Evolutionary conservation across 2,113 vertebrate species (phyloP), one percentile per base, ranked within the genome.

Genomic region (Seriola dumerili): DNA sequence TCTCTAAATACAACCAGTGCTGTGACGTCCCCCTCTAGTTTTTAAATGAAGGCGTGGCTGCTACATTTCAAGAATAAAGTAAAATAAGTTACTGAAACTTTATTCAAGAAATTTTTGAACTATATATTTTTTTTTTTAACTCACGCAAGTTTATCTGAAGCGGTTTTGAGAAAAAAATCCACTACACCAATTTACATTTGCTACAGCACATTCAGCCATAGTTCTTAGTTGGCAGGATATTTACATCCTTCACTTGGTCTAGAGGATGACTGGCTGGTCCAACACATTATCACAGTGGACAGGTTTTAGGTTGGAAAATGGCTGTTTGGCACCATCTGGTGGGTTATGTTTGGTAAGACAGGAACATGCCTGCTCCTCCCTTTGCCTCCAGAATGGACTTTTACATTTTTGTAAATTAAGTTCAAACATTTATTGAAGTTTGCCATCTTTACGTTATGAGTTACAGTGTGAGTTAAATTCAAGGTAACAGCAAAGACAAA

Each of bases 291-390:
- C 2, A 59, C 13, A 29, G 13, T 10, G 7, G n/a, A 38, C 25
- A 57, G 5, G 58, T 19, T 67, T 46, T 19, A 58, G 8, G 10
- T 17, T 42, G 11, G 16, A 54, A 16, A 75, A 63, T 61, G 1
- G 65, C 32, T 11, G 19, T 44, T 7, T 23, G 48, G 57, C 59
- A 19, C 85, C 90, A 89, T 77, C 87, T 80, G 69, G 80, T 79
- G 80, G 77, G 13, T 16, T 0, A 16, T 0, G 14, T 2, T 10
- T 63, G 12, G 38, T 67, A 65, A 3, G 12, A 65, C 63, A 83
- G 55, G 0, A 52, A 50, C 36, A 17, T 50, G 23, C 9, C 16
- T 6, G 25, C 62, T 32, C 44, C 52, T 66, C 17, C 3, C 52
- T 68, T 75, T 54, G 42, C 10, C 36, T 78, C 23, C 8, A 38